Base-by-base conservation (phyloP, 2,888 invertebrate species). In the Heliconius sara region DNA sequence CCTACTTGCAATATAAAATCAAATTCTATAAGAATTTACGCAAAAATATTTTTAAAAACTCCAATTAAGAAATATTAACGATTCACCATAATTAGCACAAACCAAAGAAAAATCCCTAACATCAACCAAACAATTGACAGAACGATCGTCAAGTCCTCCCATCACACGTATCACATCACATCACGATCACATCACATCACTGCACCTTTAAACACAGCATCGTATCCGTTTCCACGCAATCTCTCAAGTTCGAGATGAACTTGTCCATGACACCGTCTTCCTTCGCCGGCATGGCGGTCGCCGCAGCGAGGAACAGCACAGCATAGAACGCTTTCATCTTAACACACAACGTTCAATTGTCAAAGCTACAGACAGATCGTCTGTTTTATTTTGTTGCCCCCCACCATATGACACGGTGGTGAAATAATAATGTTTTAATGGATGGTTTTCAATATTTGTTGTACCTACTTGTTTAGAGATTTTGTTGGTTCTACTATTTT, bases 151-250 rank as follows among this genome's bases (percentile, higher is more conserved):
- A 34, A 72, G n/a, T 72, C 57, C 34, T 70, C n/a, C 30, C 13
- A 60, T 25, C 60, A 73, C 34, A n/a, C 67, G n/a, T 68, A 68
- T 68, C 67, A 30, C 39, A 34, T 70, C 39, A 34, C n/a, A 60
- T 25, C 34, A 73, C 34, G n/a, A 70, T 70, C 70, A 70, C 22
- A 60, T 34, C 73, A 73, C 73, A 60, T 34, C 47, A 71, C 68
- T 68, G 95, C 96, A 97, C 97, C 96, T 97, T 97, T 83, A 97
- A 91, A 89, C 97, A 97, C 90, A 97, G 93, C 86, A 96, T 94
- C 88, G 97, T 95, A 85, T 97, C 96, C 83, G 96, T 96, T 83
- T 96, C 96, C 86, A 97, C 96, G 91, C 97, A 97, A 87, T 97
- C 97, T 91, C 96, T 96, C 82, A 97, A 85, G 12, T 91, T 88